Evolutionary conservation across 1,140 invertebrate genomes (phyloP).

Genomic region (Pectinophora gossypiella): DNA sequence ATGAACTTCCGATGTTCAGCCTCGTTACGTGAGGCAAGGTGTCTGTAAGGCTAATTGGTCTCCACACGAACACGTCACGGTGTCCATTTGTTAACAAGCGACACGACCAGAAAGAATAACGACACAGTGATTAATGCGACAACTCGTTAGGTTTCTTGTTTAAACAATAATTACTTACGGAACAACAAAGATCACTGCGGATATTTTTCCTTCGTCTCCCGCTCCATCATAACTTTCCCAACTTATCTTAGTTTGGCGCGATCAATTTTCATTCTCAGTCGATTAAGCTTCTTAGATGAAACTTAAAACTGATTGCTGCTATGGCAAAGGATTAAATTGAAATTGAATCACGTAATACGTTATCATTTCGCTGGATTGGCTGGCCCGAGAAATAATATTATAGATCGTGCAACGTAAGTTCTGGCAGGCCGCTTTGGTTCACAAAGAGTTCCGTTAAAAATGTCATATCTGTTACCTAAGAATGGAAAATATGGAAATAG

Average conservation of each 20-base stretch:
- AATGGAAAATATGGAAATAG: too few relatives aligned
- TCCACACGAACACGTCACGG: background rate
- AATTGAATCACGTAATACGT: background rate
- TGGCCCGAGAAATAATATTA: too few relatives aligned
- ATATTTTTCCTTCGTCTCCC: conserved; percentile 48
- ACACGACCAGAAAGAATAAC: conserved; percentile 14
- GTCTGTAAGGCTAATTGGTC: too few relatives aligned
- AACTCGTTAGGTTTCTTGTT: conserved; percentile 37
- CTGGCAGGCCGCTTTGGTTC: too few relatives aligned
- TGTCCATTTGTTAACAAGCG: conserved; percentile 24
- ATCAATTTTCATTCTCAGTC: conserved; percentile 70
- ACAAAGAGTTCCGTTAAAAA: too few relatives aligned
- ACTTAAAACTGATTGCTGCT: conserved; percentile 1
- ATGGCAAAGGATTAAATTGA: background rate
- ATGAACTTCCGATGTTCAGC: too few relatives aligned
- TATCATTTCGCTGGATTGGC: too few relatives aligned
- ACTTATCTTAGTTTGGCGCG: conserved; percentile 66
- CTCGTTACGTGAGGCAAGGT: too few relatives aligned
- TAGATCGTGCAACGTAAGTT: too few relatives aligned
- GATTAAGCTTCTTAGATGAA: conserved; percentile 28
- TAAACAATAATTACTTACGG: conserved; percentile 50
- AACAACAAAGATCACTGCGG: conserved; percentile 7
- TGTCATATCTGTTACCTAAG: too few relatives aligned
- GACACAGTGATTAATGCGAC: conserved; percentile 29
- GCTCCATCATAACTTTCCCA: conserved; percentile 62